Evolutionary conservation across 30 jellyfish, hydroid and myxozoan genomes (phyloP).

Genomic region (Cassiopea andromeda): DNA sequence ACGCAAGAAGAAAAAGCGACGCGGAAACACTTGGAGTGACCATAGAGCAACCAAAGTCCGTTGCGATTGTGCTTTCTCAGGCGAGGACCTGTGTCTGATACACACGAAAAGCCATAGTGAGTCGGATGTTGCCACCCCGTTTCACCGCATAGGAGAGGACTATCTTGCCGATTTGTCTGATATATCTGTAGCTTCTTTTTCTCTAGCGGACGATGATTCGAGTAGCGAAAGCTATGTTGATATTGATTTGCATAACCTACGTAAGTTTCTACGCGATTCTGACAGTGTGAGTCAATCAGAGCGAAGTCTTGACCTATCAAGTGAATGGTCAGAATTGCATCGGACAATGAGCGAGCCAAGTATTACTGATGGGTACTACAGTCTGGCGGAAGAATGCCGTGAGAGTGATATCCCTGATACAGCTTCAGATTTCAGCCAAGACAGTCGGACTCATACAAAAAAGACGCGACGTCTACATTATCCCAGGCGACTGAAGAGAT

Average conservation of each 20-base stretch:
- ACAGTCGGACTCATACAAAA: constrained; percentile 35
- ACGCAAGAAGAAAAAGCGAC: constrained; percentile 32
- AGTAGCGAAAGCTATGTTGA: constrained; percentile 61
- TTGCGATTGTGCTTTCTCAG: constrained; percentile 63
- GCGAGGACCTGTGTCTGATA: constrained; percentile 55
- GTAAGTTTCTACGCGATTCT: constrained; percentile 32
- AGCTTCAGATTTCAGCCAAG: constrained; percentile 73
- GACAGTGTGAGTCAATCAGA: constrained; percentile 56
- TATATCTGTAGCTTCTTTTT: constrained; percentile 46
- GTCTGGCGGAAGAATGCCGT: constrained; percentile 74
- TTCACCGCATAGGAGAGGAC: constrained; percentile 34
- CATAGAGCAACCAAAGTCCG: constrained; percentile 5
- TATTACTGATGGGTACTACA: constrained; percentile 20
- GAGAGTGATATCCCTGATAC: constrained; percentile 73
- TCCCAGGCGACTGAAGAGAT: constrained; percentile 19
- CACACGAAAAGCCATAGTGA: constrained; percentile 70
- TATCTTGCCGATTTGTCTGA: constrained; percentile 59
- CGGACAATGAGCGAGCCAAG: constrained; percentile 43
- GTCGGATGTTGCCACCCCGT: constrained; percentile 30
- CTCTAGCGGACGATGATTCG: constrained; percentile 63
- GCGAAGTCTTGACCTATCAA: constrained; percentile 57
- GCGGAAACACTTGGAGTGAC: constrained; percentile 54
- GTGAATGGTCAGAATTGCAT: constrained; percentile 71
- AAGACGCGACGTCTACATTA: constrained; percentile 5
- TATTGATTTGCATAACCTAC: constrained; percentile 37